Percentiles rank a stretch among this genome's conserved stretches.
phyloP scores from a whole-genome alignment of 1,140 invertebrate species.

The Armadillidium nasatum region DNA sequence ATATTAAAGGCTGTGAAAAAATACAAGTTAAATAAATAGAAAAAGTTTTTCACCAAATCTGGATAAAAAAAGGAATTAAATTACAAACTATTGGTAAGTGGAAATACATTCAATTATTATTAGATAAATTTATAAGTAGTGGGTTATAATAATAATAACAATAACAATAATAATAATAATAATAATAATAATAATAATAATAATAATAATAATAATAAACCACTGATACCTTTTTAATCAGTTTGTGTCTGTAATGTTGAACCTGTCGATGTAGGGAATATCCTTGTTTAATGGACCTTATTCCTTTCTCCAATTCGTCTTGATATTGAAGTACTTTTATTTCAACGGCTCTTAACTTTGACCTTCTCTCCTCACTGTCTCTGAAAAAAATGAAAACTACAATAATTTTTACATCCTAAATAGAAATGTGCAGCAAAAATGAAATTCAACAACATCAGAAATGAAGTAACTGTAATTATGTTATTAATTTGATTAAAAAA shows the following conservation, averaged over 20 bases:
- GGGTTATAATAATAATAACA: neutral
- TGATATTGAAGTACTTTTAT: slow-evolving; percentile 91
- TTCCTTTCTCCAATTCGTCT: slow-evolving; percentile 87
- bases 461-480: no score
- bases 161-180: slow-evolving; percentile 13
- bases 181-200: neutral
- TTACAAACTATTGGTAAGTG: neutral
- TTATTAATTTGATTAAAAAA: no score
- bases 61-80: neutral
- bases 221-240: slow-evolving; percentile 68
- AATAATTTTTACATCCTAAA: neutral
- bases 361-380: slow-evolving; percentile 67
- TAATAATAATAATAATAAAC: neutral
- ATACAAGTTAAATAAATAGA: neutral
- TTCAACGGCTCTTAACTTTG: slow-evolving; percentile 85
- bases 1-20: no score
- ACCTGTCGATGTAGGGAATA: slow-evolving; percentile 78
- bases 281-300: slow-evolving; percentile 66
- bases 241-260: slow-evolving; percentile 83
- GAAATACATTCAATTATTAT: no score
- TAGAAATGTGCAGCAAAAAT: no score
- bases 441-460: no score
- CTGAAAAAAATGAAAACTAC: neutral
- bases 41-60: neutral
- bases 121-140: neutral